A percentile compares a stretch with the other conserved stretches of the same genome.
phyloP scores from a whole-genome alignment of 2,888 invertebrate species.

The Xestia rhomboidea region DNA sequence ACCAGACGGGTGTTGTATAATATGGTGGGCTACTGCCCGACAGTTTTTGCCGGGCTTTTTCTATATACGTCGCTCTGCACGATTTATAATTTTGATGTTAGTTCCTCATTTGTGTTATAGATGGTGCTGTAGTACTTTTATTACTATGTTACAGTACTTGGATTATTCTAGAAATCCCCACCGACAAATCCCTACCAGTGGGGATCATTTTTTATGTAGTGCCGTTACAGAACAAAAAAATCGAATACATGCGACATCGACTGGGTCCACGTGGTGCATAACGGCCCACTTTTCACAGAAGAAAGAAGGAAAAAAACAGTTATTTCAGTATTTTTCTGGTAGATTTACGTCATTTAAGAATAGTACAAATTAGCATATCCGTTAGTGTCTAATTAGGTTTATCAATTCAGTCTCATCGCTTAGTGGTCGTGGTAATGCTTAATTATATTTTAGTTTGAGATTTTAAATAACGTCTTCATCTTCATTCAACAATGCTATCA shows the following conservation, averaged over 20 bases:
- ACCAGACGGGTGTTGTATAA: too few species aligned
- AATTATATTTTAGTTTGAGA: neutral
- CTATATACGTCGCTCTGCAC: too few species aligned
- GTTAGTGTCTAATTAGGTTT: neutral
- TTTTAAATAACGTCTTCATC: slow-evolving; percentile 14
- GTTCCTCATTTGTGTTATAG: too few species aligned
- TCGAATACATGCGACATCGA: neutral
- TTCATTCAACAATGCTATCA: slow-evolving; percentile 3
- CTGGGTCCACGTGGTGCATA: neutral
- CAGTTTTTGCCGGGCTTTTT: too few species aligned
- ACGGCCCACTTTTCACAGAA: neutral
- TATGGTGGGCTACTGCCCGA: too few species aligned
- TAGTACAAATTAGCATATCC: neutral
- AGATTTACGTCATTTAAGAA: neutral
- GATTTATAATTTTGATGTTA: too few species aligned
- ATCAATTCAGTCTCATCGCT: neutral
- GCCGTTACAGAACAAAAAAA: neutral
- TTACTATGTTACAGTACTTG: too few species aligned
- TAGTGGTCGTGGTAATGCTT: neutral
- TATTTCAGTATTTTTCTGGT: neutral
- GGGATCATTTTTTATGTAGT: too few species aligned
- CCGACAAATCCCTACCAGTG: too few species aligned
- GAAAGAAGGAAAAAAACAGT: neutral
- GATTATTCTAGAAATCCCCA: too few species aligned
- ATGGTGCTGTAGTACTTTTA: too few species aligned